A percentile compares a stretch with the other conserved stretches of the same genome.
phyloP scores from a whole-genome alignment of 64 coral and sea anemone genomes.

The Montipora foliosa region DNA sequence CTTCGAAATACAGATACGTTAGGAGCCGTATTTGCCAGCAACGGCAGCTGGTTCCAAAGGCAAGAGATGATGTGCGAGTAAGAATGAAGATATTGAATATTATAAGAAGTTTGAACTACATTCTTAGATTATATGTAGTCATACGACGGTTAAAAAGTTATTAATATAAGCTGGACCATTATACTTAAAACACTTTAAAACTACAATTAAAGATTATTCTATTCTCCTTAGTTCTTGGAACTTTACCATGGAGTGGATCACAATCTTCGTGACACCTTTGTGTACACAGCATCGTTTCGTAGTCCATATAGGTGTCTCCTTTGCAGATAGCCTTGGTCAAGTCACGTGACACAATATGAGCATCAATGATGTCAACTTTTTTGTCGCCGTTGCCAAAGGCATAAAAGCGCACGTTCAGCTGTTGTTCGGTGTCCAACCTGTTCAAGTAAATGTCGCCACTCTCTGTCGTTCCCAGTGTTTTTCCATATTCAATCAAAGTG shows the following conservation, averaged over 20 bases:
- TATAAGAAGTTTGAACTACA: too few relatives aligned
- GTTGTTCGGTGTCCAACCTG: conserved; percentile 10
- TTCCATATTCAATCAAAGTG: conserved; percentile 68
- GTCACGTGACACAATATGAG: conserved; percentile 46
- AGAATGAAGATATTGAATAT: too few relatives aligned
- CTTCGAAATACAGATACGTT: too few relatives aligned
- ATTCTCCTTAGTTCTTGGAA: background rate
- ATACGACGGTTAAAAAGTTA: too few relatives aligned
- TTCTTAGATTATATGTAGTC: too few relatives aligned
- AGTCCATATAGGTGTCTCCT: conserved; percentile 47
- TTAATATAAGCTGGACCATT: too few relatives aligned
- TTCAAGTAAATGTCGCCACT: conserved; percentile 51
- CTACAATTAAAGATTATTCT: too few relatives aligned
- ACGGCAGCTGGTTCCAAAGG: too few relatives aligned
- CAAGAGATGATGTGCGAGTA: too few relatives aligned
- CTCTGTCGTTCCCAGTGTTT: conserved; percentile 51
- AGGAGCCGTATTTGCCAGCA: too few relatives aligned
- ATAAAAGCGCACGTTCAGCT: conserved; percentile 50
- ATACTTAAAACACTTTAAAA: too few relatives aligned
- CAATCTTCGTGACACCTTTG: conserved; percentile 71
- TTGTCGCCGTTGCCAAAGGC: conserved; percentile 57
- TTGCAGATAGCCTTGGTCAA: conserved; percentile 45
- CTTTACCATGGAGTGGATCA: conserved; percentile 46
- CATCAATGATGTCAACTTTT: conserved; percentile 20
- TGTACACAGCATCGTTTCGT: background rate